These are phyloP conservation scores for Metellina segmentata DNA, from an alignment of 2,888 invertebrate genomes.

Conservation along the genomic window DNA sequence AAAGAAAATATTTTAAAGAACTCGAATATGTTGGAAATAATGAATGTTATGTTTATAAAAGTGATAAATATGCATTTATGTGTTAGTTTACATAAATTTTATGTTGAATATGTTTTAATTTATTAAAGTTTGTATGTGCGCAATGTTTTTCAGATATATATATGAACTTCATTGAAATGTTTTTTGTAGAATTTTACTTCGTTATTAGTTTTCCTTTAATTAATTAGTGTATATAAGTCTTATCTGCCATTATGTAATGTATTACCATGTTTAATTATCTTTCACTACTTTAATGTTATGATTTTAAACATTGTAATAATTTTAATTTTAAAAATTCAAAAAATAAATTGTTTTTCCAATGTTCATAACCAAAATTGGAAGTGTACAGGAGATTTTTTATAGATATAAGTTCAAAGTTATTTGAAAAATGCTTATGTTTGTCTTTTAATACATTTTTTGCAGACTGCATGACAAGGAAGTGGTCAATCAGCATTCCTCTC, in stretches of 20 bases:
- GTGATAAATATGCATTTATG: background rate
- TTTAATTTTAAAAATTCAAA: background rate
- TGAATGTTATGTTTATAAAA: background rate
- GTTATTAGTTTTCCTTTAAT: background rate
- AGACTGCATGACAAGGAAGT: conserved; percentile 42
- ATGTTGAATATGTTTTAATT: background rate
- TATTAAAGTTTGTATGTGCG: background rate
- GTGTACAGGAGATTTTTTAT: background rate
- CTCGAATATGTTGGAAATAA: background rate
- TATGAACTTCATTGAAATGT: background rate
- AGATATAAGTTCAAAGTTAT: background rate
- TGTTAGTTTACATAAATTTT: background rate
- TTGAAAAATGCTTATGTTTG: conserved; percentile 16
- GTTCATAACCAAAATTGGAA: no score
- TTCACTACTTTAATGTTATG: background rate
- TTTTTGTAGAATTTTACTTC: background rate
- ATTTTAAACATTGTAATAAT: background rate
- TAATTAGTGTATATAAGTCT: background rate
- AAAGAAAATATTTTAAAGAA: no score
- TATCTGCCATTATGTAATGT: background rate
- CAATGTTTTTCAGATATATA: background rate
- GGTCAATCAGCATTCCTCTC: conserved; percentile 47
- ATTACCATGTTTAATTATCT: background rate
- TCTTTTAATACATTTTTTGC: conserved; percentile 21
- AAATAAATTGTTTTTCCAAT: background rate